phyloP scores from a whole-genome alignment of 2,113 vertebrate genomes.

The Motacilla tschutschensis region DNA sequence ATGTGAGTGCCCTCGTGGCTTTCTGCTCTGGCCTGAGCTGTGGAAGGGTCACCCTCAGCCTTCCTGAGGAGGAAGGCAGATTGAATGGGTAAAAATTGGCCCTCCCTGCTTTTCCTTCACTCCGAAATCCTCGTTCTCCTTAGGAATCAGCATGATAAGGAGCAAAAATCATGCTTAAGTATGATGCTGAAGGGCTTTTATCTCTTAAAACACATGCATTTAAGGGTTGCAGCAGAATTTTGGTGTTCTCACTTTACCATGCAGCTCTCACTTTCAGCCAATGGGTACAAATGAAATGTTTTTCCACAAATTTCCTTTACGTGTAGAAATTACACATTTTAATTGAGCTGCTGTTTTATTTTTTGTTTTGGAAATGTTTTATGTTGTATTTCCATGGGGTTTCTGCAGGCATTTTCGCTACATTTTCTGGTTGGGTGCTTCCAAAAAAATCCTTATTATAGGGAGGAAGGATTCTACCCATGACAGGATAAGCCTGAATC shows the following conservation, averaged over 20 bases:
- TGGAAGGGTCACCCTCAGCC: background rate
- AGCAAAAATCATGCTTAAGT: background rate
- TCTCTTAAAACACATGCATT: background rate
- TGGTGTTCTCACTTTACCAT: background rate
- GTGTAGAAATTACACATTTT: background rate
- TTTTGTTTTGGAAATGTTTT: slow-evolving; percentile 9
- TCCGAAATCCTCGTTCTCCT: background rate
- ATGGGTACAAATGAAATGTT: slow-evolving; percentile 4
- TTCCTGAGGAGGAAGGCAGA: background rate
- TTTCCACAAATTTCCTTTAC: slow-evolving; percentile 11
- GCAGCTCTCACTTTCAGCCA: background rate
- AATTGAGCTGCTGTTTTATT: slow-evolving; percentile 9
- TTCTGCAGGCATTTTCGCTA: slow-evolving; percentile 33
- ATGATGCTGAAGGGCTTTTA: background rate
- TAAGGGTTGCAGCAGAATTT: background rate
- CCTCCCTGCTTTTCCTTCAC: background rate
- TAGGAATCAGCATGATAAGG: background rate
- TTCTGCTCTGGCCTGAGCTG: slow-evolving; percentile 7
- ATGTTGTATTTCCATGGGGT: slow-evolving; percentile 10
- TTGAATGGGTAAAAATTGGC: background rate
- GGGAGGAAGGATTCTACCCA: slow-evolving; percentile 8
- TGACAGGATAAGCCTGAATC: background rate
- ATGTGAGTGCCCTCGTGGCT: background rate
- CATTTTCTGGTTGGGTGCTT: slow-evolving; percentile 30
- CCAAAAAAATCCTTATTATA: slow-evolving; percentile 15